These are phyloP conservation scores for Isurus oxyrinchus DNA, from an alignment of 2,113 vertebrate species.

Conservation along the genomic window DNA sequence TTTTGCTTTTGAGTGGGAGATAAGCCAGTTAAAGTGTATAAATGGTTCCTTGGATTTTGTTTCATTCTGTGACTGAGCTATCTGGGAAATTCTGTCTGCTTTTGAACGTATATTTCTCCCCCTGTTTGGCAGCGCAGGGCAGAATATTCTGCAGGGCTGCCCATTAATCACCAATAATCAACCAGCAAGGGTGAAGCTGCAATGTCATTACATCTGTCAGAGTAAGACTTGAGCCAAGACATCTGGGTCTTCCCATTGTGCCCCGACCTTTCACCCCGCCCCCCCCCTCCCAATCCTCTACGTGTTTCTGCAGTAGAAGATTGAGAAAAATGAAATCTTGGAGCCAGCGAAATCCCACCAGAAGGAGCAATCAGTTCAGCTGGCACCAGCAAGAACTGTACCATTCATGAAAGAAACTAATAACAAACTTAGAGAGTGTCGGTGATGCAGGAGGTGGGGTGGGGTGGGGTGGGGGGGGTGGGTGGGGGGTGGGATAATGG, in stretches of 20 bases:
- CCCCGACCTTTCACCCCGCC: not conserved
- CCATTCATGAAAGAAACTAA: not conserved
- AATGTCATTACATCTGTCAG: not conserved
- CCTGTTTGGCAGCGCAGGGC: not conserved
- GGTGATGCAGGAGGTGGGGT: not conserved
- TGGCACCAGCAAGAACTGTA: not conserved
- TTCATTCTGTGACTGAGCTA: not conserved
- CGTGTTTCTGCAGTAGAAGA: not conserved
- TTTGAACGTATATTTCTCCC: not conserved
- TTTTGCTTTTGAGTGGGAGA: not conserved
- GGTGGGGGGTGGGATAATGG: too few relatives aligned
- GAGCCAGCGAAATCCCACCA: not conserved
- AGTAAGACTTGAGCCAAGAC: not conserved
- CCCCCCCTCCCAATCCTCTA: not conserved
- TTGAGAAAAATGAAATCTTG: not conserved
- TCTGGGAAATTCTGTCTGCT: not conserved
- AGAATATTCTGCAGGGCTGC: not conserved
- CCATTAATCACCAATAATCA: not conserved
- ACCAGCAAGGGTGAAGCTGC: not conserved
- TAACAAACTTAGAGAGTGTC: not conserved
- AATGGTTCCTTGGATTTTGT: not conserved
- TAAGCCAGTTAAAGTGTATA: too few relatives aligned
- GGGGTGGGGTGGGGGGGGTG: too few relatives aligned
- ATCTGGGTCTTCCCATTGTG: not conserved
- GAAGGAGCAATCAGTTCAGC: not conserved